Percentiles rank a stretch among this genome's conserved stretches.
Evolutionary conservation across 2,113 vertebrate genomes (phyloP).

Genomic region (Zosterops hypoxanthus): DNA sequence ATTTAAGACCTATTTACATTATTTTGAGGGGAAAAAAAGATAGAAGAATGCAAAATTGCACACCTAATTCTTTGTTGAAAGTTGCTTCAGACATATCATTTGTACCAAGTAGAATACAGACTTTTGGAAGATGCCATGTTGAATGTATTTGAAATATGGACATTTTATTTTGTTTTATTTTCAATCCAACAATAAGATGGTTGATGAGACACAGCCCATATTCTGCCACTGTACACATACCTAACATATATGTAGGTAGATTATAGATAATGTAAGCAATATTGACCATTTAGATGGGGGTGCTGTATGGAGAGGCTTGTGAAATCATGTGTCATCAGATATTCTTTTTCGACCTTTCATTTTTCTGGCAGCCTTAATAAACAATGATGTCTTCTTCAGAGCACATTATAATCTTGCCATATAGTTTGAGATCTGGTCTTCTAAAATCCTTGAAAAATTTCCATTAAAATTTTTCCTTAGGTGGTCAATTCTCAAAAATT

Average conservation of each 20-base stretch:
- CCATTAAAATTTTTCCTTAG: background rate
- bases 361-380: background rate
- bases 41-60: background rate
- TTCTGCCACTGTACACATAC: background rate
- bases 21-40: background rate
- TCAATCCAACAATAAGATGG: background rate
- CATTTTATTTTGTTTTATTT: background rate
- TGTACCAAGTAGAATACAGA: background rate
- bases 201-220: background rate
- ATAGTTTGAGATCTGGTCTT: background rate
- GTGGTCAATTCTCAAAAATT: background rate
- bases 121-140: background rate
- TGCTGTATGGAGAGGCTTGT: background rate
- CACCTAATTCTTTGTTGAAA: background rate
- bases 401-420: background rate
- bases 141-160: background rate
- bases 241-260: background rate
- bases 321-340: background rate
- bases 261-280: background rate
- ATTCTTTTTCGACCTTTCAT: background rate
- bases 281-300: background rate
- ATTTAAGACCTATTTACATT: background rate
- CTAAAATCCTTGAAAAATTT: background rate
- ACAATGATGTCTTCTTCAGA: background rate
- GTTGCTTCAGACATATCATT: background rate